Conservation (phyloP, 2,888 invertebrate genomes). For the Watsonalla cultraria region DNA sequence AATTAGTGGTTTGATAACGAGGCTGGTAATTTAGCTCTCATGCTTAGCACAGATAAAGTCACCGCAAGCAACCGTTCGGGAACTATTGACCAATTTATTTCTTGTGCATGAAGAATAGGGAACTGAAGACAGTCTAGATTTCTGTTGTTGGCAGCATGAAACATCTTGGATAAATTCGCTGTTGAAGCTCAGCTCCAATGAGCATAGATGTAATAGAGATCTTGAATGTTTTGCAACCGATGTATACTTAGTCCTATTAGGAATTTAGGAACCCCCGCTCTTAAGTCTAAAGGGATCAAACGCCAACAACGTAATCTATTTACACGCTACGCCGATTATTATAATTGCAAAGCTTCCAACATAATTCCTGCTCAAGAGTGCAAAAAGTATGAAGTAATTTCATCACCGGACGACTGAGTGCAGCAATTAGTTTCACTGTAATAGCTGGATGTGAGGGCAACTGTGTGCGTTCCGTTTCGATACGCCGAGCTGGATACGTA, state of each 20-base stretch:
- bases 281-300: background rate
- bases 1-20: slow-evolving; percentile 29
- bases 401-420: slow-evolving; percentile 21
- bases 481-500: slow-evolving; percentile 21
- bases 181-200: no score
- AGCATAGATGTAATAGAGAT: no score
- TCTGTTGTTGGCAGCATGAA: no score
- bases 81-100: background rate
- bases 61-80: slow-evolving; percentile 5
- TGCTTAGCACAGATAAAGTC: slow-evolving; percentile 16
- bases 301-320: background rate
- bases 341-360: slow-evolving; percentile 17
- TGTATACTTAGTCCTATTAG: no score
- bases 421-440: slow-evolving; percentile 19
- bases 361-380: slow-evolving; percentile 10
- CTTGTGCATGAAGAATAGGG: background rate
- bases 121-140: no score
- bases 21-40: slow-evolving; percentile 25
- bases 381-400: slow-evolving; percentile 12
- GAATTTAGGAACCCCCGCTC: no score
- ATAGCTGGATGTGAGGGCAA: slow-evolving; percentile 5
- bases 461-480: slow-evolving; percentile 23
- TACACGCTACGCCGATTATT: slow-evolving; percentile 6
- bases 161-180: no score
- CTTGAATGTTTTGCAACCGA: no score